These are phyloP conservation scores for human (Homo sapiens) DNA, from an alignment of 2,113 vertebrate genomes.

Conservation along the genomic window GRCh38 chr11:107702501-107703000, in stretches of 20 bases:
- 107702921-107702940: slow-evolving; percentile 63
- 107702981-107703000: slow-evolving; percentile 56
- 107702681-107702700: not conserved
- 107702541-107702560: not conserved
- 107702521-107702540: not conserved
- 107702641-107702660: not conserved
- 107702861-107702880: slow-evolving; percentile 24
- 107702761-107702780: not conserved
- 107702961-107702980: not conserved
- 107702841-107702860: not conserved
- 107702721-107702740: not conserved
- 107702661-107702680: not conserved
- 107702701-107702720: not conserved
- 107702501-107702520: not conserved
- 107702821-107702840: slow-evolving; percentile 3
- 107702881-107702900: slow-evolving; percentile 47
- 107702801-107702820: not conserved
- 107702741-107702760: not conserved
- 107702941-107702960: slow-evolving; percentile 58
- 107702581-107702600: not conserved
- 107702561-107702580: not conserved
- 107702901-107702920: slow-evolving; percentile 29
- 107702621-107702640: not conserved
- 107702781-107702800: not conserved
- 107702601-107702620: not conserved